Evolutionary conservation across 2,113 vertebrate genomes (phyloP), one percentile per base, ranked within the genome.

Genomic region (Montifringilla adamsi): DNA sequence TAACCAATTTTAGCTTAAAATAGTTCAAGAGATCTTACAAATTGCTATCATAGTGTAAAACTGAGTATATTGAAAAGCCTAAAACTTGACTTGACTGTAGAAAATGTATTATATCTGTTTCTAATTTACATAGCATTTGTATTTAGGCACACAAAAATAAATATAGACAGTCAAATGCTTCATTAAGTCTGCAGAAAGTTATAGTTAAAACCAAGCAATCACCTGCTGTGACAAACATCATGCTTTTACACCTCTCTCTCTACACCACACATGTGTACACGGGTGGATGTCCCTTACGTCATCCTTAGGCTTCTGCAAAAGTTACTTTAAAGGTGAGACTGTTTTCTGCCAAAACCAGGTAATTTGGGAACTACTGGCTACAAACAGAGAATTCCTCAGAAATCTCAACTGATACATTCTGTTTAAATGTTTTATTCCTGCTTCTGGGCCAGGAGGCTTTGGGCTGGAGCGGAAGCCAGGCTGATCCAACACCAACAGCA

Each of bases 81-180:
- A 80, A 95, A 96, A 96, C 90, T 93, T 83, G 92, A 68, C 74
- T 81, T 90, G 84, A 82, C 82, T 92, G 92, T 95, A 96, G 84
- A 93, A 95, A 96, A 96, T 13, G 59, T 77, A 85, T 68, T 80
- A 24, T 81, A 82, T 89, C 39, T 68, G 76, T 87, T 85, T 89
- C 84, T 87, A 62, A 90, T 94, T 75, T 94, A 97, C 92, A 96
- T 5, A 94, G 70, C 23, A 84, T 73, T 87, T 91, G 79, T 55
- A 84, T 89, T 96, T 91, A 97, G 90, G 93, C 89, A 96, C 90
- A 93, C 60, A 92, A 87, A 93, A 96, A 97, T 96, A 95, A 96
- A 96, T 96, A 95, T 8, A 83, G 68, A 66, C 83, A 92, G 68
- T 50, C 73, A 91, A 93, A 88, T 82, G 80, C 39, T 93, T 97